Evolutionary conservation across 2,888 invertebrate genomes (phyloP).

Genomic region (Arrhopalites spinosus): DNA sequence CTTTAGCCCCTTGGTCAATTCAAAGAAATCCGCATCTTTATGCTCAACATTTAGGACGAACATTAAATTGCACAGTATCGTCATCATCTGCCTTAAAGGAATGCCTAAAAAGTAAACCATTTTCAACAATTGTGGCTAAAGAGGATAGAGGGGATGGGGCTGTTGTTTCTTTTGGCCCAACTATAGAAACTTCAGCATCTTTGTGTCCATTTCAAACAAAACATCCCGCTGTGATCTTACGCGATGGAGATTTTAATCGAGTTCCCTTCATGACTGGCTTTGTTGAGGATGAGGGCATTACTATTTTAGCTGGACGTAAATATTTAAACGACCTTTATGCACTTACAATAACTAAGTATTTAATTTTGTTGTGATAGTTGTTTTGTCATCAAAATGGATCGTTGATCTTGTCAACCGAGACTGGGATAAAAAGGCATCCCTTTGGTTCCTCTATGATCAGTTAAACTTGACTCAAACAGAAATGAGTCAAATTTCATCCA

Average conservation of each 20-base stretch:
- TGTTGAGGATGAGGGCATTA: neutral
- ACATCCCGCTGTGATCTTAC: neutral
- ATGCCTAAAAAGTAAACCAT: too few relatives aligned
- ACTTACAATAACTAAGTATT: too few relatives aligned
- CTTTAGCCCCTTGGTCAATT: too few relatives aligned
- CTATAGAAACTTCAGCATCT: neutral
- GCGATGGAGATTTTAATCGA: neutral
- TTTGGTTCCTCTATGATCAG: neutral
- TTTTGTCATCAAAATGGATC: too few relatives aligned
- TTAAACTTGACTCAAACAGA: neutral
- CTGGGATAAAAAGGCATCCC: neutral
- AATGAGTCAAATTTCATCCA: neutral
- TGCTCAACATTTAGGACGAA: too few relatives aligned
- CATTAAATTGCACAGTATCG: too few relatives aligned
- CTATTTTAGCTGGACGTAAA: neutral
- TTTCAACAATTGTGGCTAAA: too few relatives aligned
- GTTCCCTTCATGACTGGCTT: neutral
- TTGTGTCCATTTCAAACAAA: neutral
- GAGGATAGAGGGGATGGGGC: too few relatives aligned
- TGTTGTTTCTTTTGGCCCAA: neutral
- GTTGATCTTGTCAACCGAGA: neutral
- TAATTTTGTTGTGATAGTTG: too few relatives aligned
- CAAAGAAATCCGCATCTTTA: too few relatives aligned
- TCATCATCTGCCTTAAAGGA: too few relatives aligned
- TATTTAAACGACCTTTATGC: too few relatives aligned